Evolutionary conservation across 2,888 invertebrate genomes (phyloP).

Genomic region (Lacanobia wlatinum): DNA sequence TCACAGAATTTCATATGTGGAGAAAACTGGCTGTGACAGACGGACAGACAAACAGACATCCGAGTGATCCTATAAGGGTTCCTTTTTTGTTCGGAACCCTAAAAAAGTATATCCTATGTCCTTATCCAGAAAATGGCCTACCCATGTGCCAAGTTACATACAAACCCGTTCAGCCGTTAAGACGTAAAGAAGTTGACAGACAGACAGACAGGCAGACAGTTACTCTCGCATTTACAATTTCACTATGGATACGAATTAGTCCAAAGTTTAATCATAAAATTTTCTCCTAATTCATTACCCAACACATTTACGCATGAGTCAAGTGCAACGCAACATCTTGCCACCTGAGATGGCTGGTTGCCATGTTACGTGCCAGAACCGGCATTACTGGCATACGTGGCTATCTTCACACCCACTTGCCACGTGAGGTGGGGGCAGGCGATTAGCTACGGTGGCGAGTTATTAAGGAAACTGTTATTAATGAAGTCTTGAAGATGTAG

Average conservation of each 20-base stretch:
- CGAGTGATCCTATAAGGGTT: no score
- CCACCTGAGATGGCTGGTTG: constrained; percentile 53
- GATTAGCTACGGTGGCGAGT: neutral
- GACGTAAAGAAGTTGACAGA: neutral
- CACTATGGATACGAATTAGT: neutral
- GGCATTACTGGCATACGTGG: constrained; percentile 34
- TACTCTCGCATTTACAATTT: no score
- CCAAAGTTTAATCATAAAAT: neutral
- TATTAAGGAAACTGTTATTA: neutral
- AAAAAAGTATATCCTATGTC: no score
- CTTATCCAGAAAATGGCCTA: no score
- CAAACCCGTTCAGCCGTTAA: neutral
- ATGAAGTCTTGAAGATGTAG: neutral
- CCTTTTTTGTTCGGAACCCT: no score
- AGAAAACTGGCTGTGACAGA: no score
- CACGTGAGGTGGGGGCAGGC: constrained; percentile 21
- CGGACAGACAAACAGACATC: no score
- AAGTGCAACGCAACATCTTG: constrained; percentile 16
- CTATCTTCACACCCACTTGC: constrained; percentile 43
- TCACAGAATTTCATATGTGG: no score
- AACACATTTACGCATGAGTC: constrained; percentile 27
- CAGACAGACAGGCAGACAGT: no score
- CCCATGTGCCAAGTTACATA: neutral
- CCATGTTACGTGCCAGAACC: constrained; percentile 40
- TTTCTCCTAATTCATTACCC: constrained; percentile 19